phyloP scores from a whole-genome alignment of 2,113 vertebrate species.

The Calyptommatus sinebrachiatus region DNA sequence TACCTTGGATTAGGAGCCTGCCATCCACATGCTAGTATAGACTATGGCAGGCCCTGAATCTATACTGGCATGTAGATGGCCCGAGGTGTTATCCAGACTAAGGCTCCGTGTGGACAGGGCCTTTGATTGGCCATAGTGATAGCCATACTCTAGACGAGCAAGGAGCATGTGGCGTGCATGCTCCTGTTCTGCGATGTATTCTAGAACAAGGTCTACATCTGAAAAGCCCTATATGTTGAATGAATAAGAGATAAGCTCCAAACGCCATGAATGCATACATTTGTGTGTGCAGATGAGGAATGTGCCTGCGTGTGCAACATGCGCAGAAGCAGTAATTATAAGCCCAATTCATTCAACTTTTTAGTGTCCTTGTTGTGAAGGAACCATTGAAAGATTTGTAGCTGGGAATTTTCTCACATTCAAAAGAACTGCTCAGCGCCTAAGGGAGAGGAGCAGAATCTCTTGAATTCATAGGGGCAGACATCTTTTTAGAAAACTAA shows the following conservation, averaged over 20 bases:
- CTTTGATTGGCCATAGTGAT: too few species aligned
- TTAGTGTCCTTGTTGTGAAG: conserved; percentile 77
- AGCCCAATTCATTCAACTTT: conserved; percentile 81
- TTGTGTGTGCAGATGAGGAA: neutral
- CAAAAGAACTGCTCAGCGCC: conserved; percentile 72
- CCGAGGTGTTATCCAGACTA: too few species aligned
- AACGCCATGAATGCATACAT: conserved; percentile 49
- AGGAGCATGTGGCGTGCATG: too few species aligned
- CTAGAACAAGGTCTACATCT: too few species aligned
- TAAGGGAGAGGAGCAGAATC: conserved; percentile 67
- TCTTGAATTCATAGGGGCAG: conserved; percentile 72
- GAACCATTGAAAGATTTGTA: conserved; percentile 73
- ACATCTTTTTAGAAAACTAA: conserved; percentile 65
- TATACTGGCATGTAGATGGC: too few species aligned
- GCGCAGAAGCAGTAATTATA: conserved; percentile 72
- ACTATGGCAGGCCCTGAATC: too few species aligned
- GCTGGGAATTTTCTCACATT: conserved; percentile 76
- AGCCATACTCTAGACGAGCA: too few species aligned
- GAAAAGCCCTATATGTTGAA: conserved; percentile 63
- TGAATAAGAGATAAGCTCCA: conserved; percentile 76
- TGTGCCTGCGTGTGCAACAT: neutral
- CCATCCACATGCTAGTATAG: too few species aligned
- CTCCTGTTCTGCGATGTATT: too few species aligned
- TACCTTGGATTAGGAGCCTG: too few species aligned
- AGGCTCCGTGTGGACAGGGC: too few species aligned